Evolutionary conservation across 2,888 invertebrate genomes (phyloP), one percentile per base, ranked within the genome.

Genomic region (Platynereis dumerilii): DNA sequence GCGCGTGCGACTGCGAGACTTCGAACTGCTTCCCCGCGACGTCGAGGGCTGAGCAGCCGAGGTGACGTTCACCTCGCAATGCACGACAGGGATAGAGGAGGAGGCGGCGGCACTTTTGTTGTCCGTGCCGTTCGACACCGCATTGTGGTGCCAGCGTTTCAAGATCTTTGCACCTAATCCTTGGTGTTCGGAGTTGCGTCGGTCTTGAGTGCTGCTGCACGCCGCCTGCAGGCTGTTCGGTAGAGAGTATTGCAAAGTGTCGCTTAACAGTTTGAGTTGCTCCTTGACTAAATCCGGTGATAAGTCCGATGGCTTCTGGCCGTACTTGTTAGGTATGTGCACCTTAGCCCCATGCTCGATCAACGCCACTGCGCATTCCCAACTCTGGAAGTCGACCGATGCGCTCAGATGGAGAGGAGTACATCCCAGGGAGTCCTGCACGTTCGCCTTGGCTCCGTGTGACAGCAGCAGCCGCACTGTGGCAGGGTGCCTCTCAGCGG

Each of bases 321-420:
- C 87, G 20, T 84, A 78, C 62, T 83, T 80, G 80, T 88, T 88
- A 58, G 77, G 73, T 56, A 83, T 70, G 64, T 81, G 78, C 56
- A 87, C 84, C 60, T 71, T 74, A 20, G 86, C 87, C 29, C 87
- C 87, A 67, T 84, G 82, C 75, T 87, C 86, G 69, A 88, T 77
- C 71, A 88, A 80, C 69, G 85, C 83, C 53, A 85, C 79, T 55
- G 87, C 85, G 72, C 86, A 86, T 65, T 87, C 86, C 85, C 87
- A 86, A 55, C 86, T 86, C 59, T 87, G 85, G 65, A 85, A 86
- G n/a, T 86, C 84, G 72, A 87, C 86, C 64, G 86, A 84, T 52
- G 87, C 86, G 28, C 87, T 87, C 60, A 88, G 77, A 76, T 88
- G 88, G 24, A 89, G 81, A 0, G 88, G 87, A 20, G 88, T 87